A percentile compares a stretch with the other conserved stretches of the same genome.
Evolutionary conservation across 2,797 vertebrate genomes (phyloP).

Genomic region (Centropyge bicolor): DNA sequence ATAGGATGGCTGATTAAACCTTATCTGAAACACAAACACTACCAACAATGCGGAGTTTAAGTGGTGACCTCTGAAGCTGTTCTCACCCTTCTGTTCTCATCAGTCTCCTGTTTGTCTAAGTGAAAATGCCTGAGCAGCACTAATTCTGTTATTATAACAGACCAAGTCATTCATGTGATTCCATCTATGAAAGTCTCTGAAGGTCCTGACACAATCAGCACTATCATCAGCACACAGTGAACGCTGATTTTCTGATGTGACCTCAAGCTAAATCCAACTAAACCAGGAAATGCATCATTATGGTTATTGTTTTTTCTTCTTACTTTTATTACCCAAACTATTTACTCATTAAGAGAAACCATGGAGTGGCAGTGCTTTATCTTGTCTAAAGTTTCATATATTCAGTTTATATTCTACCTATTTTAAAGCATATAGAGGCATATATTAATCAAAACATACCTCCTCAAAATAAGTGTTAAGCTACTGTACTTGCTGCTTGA

Average conservation of each 20-base stretch:
- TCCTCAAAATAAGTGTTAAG: constrained; percentile 6
- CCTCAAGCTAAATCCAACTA: background rate
- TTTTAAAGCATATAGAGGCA: background rate
- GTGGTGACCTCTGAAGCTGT: background rate
- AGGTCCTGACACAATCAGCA: background rate
- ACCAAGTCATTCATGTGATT: background rate
- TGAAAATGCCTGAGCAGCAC: background rate
- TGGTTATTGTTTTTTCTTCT: background rate
- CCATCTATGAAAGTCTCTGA: background rate
- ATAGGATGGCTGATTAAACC: too few relatives aligned
- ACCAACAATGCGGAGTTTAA: background rate
- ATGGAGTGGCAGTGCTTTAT: background rate
- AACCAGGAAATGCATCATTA: background rate
- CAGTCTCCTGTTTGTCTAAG: background rate
- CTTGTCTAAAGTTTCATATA: background rate
- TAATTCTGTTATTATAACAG: background rate
- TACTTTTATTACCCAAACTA: background rate
- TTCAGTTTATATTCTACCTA: background rate
- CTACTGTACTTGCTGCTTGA: constrained; percentile 1
- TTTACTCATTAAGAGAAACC: background rate
- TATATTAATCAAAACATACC: constrained; percentile 13
- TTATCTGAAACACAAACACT: too few relatives aligned
- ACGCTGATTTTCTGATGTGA: background rate
- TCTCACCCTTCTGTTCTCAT: background rate
- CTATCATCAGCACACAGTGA: background rate